Percentiles rank a stretch among this genome's conserved stretches.
These are phyloP conservation scores for Rhingia campestris DNA, from an alignment of 2,888 invertebrate species.

Conservation along the genomic window DNA sequence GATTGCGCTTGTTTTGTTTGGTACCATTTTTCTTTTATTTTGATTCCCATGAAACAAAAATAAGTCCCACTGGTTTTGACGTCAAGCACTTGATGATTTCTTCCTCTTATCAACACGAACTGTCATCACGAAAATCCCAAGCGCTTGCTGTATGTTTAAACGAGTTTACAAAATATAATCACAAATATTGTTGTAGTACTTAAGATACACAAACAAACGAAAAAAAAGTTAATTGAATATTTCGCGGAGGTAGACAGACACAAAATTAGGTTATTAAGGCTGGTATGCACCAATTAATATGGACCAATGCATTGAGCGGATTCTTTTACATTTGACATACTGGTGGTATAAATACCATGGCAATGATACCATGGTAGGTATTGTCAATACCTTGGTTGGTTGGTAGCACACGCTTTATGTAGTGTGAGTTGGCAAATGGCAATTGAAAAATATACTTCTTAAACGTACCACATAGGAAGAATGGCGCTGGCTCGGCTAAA, in stretches of 20 bases:
- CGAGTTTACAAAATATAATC: conserved; percentile 9
- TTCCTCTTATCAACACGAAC: conserved; percentile 18
- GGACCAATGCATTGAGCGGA: too few relatives aligned
- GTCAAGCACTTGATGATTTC: conserved; percentile 14
- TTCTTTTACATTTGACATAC: too few relatives aligned
- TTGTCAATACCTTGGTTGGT: too few relatives aligned
- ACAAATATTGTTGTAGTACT: conserved; percentile 1
- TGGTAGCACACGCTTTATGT: too few relatives aligned
- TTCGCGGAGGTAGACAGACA: not conserved
- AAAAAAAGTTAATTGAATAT: not conserved
- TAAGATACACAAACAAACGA: not conserved
- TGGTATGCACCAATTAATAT: too few relatives aligned
- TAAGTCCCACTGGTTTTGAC: conserved; percentile 6
- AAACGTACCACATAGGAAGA: too few relatives aligned
- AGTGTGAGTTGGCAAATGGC: too few relatives aligned
- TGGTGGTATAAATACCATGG: too few relatives aligned
- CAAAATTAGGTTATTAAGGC: conserved; percentile 9
- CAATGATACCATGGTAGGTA: too few relatives aligned
- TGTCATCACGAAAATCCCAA: conserved; percentile 26
- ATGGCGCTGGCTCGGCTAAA: too few relatives aligned
- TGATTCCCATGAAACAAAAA: not conserved
- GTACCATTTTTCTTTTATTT: not conserved
- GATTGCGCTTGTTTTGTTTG: not conserved
- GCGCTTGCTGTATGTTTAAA: not conserved
- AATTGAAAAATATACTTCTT: too few relatives aligned